phyloP scores from a whole-genome alignment of 1,140 invertebrate species.

The Cyphomyrmex costatus region DNA sequence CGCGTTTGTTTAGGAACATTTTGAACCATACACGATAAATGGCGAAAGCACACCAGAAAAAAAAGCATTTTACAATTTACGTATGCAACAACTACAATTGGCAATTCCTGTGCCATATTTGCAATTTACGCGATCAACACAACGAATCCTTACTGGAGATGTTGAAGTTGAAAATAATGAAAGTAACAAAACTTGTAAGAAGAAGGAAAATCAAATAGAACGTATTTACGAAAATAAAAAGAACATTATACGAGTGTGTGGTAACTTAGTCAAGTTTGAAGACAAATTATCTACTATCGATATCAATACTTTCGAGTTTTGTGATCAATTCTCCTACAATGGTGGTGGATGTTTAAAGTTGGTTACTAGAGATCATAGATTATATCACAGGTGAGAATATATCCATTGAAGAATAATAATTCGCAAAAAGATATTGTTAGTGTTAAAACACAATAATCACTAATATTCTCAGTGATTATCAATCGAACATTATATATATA shows the following conservation, averaged over 20 bases:
- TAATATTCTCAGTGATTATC: background rate
- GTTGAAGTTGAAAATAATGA: background rate
- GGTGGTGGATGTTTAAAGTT: constrained; percentile 84
- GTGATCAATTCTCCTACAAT: constrained; percentile 79
- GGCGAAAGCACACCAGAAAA: constrained; percentile 36
- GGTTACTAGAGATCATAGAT: constrained; percentile 73
- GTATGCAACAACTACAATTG: constrained; percentile 81
- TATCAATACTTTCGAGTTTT: constrained; percentile 80
- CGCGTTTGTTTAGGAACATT: constrained; percentile 30
- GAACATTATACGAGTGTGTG: constrained; percentile 77
- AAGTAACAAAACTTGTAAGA: background rate
- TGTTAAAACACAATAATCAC: background rate
- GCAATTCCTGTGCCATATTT: constrained; percentile 75
- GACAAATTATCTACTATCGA: constrained; percentile 65
- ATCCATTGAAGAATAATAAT: background rate
- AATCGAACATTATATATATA: background rate
- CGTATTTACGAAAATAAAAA: constrained; percentile 80
- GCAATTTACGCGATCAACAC: constrained; percentile 71
- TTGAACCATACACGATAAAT: background rate
- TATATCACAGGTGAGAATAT: constrained; percentile 81
- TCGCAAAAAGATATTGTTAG: background rate
- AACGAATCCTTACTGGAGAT: background rate
- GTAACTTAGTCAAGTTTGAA: constrained; percentile 75
- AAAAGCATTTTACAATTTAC: constrained; percentile 82
- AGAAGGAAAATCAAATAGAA: constrained; percentile 57